Base-by-base conservation (phyloP, 2,888 invertebrate genomes). In the Tetramorium bicarinatum region DNA sequence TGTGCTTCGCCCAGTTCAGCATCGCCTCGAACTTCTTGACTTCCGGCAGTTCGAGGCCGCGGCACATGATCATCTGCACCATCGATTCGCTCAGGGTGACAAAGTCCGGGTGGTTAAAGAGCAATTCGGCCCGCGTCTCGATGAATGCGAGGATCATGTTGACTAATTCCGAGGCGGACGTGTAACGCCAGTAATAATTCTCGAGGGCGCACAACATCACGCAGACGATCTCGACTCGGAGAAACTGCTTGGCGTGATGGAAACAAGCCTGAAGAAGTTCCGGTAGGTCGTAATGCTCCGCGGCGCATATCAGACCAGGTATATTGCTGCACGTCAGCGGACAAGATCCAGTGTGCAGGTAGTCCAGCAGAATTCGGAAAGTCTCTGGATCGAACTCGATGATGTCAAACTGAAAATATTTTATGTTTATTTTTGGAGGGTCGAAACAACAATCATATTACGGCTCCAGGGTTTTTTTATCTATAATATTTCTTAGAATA, bases 371-470 rank as follows among this genome's bases (percentile, higher is more conserved):
- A 91, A 98, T 98, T 86, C 98, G 97, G 95, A 99, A 98, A 13
- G 99, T 99, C 90, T 99, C 98, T 64, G 98, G 97, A 95, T 99
- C 99, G 95, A 99, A 99, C 95, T 99, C 99, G 93, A 98, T 98
- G 94, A 99, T 98, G 89, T 98, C 98, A 95, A 99, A 99, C 97
- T 97, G 95, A n/a, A 95, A 95, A 49, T 29, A 41, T 52, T 47
- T 44, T 13, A 18, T 49, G 29, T 66, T 41, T 54, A n/a, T 66
- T 29, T 41, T 29, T 21, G 0, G n/a, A 54, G n/a, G 9, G 44
- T 49, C 13, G 41, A 49, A 59, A 47, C 8, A 21, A 25, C 18
- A n/a, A 49, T 0, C 11, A 7, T n/a, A 15, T 18, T n/a, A 2
- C 4, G 18, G 6, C n/a, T 44, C 47, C 15, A 15, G 29, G 13